These are phyloP conservation scores for Rhynchomys soricoides DNA, from an alignment of 2,113 vertebrate species.

Conservation along the genomic window DNA sequence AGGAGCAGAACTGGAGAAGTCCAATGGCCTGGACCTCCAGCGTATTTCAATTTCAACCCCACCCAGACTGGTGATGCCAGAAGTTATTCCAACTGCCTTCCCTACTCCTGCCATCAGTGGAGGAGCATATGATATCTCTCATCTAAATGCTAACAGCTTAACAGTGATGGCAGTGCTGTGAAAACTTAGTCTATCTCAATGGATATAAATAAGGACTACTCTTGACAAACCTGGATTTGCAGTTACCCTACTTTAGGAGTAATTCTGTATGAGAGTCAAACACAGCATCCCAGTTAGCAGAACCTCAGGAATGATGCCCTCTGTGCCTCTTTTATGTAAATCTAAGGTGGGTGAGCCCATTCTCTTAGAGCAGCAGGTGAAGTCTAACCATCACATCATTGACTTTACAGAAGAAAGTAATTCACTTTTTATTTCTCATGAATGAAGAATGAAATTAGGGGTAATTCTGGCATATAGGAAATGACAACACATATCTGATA, in stretches of 20 bases:
- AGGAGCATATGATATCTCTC: background rate
- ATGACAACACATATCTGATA: background rate
- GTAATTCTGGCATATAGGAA: background rate
- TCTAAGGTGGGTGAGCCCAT: background rate
- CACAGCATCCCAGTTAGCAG: background rate
- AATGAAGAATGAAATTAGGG: background rate
- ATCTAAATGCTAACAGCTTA: background rate
- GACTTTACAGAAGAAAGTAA: background rate
- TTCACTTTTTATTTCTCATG: background rate
- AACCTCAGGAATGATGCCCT: background rate
- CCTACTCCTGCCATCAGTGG: background rate
- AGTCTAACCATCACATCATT: background rate
- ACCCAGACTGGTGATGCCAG: background rate
- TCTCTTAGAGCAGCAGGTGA: background rate
- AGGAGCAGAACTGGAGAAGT: background rate
- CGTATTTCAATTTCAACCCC: background rate
- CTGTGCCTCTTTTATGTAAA: background rate
- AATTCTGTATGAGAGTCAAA: background rate
- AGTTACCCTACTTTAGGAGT: background rate
- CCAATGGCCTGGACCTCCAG: background rate
- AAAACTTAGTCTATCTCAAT: background rate
- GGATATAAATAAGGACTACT: background rate
- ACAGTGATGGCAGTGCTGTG: background rate
- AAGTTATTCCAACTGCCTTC: background rate
- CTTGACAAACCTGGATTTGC: background rate